Evolutionary conservation across 1,140 invertebrate species (phyloP), one percentile per base, ranked within the genome.

Genomic region (Mercenaria mercenaria): DNA sequence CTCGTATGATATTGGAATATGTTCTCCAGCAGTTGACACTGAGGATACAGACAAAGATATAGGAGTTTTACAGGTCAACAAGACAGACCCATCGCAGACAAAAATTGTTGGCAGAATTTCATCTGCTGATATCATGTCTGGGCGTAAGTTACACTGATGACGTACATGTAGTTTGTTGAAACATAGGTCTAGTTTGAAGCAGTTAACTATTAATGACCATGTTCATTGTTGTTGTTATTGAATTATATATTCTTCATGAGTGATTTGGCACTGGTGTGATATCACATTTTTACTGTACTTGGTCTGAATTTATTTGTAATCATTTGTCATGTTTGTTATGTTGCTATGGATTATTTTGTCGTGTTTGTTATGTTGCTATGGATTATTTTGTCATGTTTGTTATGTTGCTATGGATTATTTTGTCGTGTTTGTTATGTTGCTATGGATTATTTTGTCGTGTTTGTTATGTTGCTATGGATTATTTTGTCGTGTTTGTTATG

Each of bases 1-100:
- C 39, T 37, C 39, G 20, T 92, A 92, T 64, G 74, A 79, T 18
- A 61, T 92, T 64, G 91, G 91, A 10, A 92, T 92, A 29, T 92
- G 91, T 81, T 83, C 67, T 20, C 39, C 26, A 67, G 91, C 81
- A 20, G 37, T 84, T n/a, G 47, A 84, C 37, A 26, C 67, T 34
- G 67, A 50, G 26, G 41, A 61, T 32, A 18, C 20, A 29, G 26
- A 32, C n/a, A 37, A 56, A 11, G n/a, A 77, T 29, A 72, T 37
- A 23, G 90, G 67, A 37, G 85, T 92, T 11, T 1, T 88, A 13
- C 90, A 91, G 41, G 50, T 59, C 23, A 82, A 88, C 13, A 76
- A 87, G n/a, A 64, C 34, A n/a, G 61, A 85, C 43, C 13, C 4
- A 0, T 4, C 20, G 0, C 34, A 29, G 0, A 13, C 6, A 3